Evolutionary conservation across 2,888 invertebrate species (phyloP).

Genomic region (Eueremaeus valkanovi): DNA sequence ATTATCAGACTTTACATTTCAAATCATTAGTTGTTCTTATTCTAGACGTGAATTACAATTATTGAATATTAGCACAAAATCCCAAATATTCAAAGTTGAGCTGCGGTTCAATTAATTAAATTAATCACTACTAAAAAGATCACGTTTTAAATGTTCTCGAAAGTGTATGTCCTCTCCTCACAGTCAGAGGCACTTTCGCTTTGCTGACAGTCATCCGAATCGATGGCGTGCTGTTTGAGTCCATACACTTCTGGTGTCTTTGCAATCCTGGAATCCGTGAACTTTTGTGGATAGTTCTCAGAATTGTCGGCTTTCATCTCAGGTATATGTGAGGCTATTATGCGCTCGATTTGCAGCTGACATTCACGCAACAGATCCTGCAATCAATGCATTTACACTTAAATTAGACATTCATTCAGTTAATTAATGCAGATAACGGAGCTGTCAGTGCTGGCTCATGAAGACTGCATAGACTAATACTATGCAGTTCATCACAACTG

Average conservation of each 20-base stretch:
- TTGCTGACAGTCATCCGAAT: conserved; percentile 9
- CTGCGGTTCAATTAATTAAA: too few species aligned
- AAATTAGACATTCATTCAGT: neutral
- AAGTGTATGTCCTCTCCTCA: conserved; percentile 4
- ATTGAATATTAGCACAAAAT: conserved; percentile 18
- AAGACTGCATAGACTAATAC: neutral
- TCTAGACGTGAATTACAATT: too few species aligned
- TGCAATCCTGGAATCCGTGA: neutral
- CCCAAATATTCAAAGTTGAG: conserved; percentile 19
- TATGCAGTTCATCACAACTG: neutral
- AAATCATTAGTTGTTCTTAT: too few species aligned
- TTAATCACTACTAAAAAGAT: neutral
- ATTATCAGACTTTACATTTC: too few species aligned
- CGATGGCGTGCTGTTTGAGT: conserved; percentile 6
- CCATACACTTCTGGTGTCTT: conserved; percentile 8
- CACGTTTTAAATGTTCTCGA: neutral
- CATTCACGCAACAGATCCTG: conserved; percentile 77
- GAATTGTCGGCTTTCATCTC: conserved; percentile 4
- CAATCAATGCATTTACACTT: conserved; percentile 44
- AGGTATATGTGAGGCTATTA: conserved; percentile 56
- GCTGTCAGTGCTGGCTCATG: neutral
- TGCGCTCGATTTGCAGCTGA: conserved; percentile 71
- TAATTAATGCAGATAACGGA: neutral
- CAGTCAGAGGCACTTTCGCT: neutral
- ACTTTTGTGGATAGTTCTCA: conserved; percentile 19